Percentiles rank a stretch among this genome's conserved stretches.
These are phyloP conservation scores for Drosophila orosa DNA, from an alignment of 1,140 invertebrate species.

Conservation along the genomic window DNA sequence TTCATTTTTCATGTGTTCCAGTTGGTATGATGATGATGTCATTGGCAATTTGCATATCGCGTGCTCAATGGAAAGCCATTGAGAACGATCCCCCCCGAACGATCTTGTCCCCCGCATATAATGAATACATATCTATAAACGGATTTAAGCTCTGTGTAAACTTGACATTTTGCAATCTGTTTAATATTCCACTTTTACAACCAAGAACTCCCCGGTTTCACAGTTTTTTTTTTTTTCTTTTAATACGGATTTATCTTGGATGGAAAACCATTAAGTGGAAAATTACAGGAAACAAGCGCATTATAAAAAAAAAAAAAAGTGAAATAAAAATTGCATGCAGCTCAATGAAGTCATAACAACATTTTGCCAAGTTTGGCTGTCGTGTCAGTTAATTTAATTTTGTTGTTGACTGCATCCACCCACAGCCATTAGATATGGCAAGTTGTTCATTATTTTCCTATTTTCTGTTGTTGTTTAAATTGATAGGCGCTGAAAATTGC, in stretches of 20 bases:
- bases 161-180: constrained; percentile 47
- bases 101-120: constrained; percentile 44
- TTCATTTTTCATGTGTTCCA: constrained; percentile 31
- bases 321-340: constrained; percentile 58
- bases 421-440: constrained; percentile 61
- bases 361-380: constrained; percentile 39
- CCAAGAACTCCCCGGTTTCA: constrained; percentile 38
- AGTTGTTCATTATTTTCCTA: constrained; percentile 51
- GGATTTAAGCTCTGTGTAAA: constrained; percentile 57
- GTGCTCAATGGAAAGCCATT: constrained; percentile 71
- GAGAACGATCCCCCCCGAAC: constrained; percentile 43
- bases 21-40: constrained; percentile 66
- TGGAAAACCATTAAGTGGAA: constrained; percentile 62
- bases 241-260: constrained; percentile 4
- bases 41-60: constrained; percentile 70
- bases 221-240: constrained; percentile 11
- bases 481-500: constrained; percentile 21
- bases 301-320: constrained; percentile 26
- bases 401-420: constrained; percentile 54
- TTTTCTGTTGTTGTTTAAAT: constrained; percentile 3
- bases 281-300: constrained; percentile 51
- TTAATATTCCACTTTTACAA: constrained; percentile 38
- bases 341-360: constrained; percentile 62
- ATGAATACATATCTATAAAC: constrained; percentile 44
- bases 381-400: constrained; percentile 44